Percentiles rank a stretch among this genome's conserved stretches.
Evolutionary conservation across 2,888 invertebrate genomes (phyloP).

Genomic region (Siphlonurus alternatus): DNA sequence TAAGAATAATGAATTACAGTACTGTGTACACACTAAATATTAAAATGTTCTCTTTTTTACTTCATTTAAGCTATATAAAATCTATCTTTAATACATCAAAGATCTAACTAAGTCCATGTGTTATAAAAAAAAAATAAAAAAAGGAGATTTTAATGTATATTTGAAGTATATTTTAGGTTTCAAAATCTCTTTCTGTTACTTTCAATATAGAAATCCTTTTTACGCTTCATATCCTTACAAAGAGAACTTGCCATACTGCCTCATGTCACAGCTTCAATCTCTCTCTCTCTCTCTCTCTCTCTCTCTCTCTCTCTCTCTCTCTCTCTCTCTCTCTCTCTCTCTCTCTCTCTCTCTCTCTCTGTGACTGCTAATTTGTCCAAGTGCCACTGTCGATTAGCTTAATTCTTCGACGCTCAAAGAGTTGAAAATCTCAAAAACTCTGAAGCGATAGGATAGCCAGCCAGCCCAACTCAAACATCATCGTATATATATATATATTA

Average conservation of each 20-base stretch:
- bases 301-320: neutral
- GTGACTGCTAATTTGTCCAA: neutral
- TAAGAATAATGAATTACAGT: no score
- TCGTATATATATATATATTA: no score
- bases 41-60: no score
- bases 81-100: neutral
- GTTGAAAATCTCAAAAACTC: neutral
- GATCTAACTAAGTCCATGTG: neutral
- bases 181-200: neutral
- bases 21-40: no score
- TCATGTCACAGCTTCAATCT: neutral
- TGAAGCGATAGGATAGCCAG: neutral
- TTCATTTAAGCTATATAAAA: neutral
- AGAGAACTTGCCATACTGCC: neutral
- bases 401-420: neutral
- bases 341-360: neutral
- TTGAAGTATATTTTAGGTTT: no score
- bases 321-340: neutral
- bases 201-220: neutral
- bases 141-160: no score
- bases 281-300: neutral
- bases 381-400: neutral
- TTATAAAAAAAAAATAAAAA: neutral
- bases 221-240: neutral
- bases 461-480: no score